Base-by-base conservation (phyloP, 2,797 vertebrate genomes). In the Gymnocypris eckloni region DNA sequence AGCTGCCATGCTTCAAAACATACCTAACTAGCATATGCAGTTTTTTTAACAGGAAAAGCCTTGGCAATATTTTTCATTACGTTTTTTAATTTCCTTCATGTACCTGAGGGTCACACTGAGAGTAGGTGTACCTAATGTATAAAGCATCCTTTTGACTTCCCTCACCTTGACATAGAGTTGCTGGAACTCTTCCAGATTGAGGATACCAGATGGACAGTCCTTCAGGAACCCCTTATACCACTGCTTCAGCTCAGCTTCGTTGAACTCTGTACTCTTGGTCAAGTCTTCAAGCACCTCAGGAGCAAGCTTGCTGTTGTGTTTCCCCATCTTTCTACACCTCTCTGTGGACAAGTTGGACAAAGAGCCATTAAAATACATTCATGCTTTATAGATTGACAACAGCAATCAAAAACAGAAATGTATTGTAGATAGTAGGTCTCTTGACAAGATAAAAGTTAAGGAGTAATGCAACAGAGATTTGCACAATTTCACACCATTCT, bases 181-280 rank as follows among this genome's bases (percentile, higher is more conserved):
- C 94, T 99, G 98, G 91, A 99, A 99, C 92, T 99, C 98, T 52
- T 99, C 97, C 93, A 99, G 93, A 93, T 99, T 99, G 86, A 99
- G 98, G 90, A 99, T 99, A 43, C 98, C 98, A 0, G 97, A 96
- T 90, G 98, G 98, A 89, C 98, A 99, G 92, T 99, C 98, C 93
- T 99, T 99, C 86, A 99, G 96, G 93, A 99, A 99, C 54, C 98
- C 98, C 86, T 99, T 99, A 94, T 99, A 99, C 98, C 98, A 99
- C 93, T 99, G 98, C 93, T 99, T 99, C 89, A 99, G 95, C 94
- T 99, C 98, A 18, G 96, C 97, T 92, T 99, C 98, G 1, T 97
- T 98, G 93, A 99, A 99, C 92, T 99, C 98, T 0, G 98, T 99
- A 94, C 92, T 99, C 92, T 97, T 97, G 88, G 97, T 97, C 93